Evolutionary conservation across 2,113 vertebrate genomes (phyloP).

Genomic region (Salvator merianae): DNA sequence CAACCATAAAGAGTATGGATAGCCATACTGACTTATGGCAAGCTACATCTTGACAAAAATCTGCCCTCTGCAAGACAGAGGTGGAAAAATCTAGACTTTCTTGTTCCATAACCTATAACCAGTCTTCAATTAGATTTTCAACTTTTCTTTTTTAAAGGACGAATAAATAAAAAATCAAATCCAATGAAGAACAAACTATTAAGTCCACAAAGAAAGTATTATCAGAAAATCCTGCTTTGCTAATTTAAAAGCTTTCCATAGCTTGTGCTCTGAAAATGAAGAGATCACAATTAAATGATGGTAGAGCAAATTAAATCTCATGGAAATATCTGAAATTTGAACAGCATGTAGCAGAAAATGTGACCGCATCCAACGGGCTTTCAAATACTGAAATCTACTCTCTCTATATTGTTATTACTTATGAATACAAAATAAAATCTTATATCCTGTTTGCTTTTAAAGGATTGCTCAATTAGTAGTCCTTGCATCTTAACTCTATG

Average conservation of each 20-base stretch:
- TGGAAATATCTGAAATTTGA: not conserved
- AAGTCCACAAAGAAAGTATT: not conserved
- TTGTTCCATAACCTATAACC: not conserved
- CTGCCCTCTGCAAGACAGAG: not conserved
- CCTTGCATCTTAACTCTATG: slow-evolving; percentile 24
- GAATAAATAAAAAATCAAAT: not conserved
- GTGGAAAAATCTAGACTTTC: not conserved
- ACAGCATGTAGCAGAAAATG: not conserved
- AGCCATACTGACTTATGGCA: too few species aligned
- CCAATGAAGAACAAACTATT: not conserved
- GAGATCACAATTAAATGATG: not conserved
- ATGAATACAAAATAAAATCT: not conserved
- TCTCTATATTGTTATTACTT: not conserved
- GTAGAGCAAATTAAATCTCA: not conserved
- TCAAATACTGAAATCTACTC: not conserved
- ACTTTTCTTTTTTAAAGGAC: not conserved
- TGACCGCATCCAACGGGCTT: not conserved
- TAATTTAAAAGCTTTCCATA: not conserved
- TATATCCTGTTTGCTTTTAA: not conserved
- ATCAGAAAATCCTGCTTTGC: not conserved
- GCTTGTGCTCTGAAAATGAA: not conserved
- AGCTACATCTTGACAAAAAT: not conserved
- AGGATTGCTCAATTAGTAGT: not conserved
- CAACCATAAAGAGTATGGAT: too few species aligned
- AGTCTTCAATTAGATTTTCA: too few species aligned